A percentile compares a stretch with the other conserved stretches of the same genome.
Evolutionary conservation across 2,113 vertebrate genomes (phyloP).

Genomic region (Salvator merianae): DNA sequence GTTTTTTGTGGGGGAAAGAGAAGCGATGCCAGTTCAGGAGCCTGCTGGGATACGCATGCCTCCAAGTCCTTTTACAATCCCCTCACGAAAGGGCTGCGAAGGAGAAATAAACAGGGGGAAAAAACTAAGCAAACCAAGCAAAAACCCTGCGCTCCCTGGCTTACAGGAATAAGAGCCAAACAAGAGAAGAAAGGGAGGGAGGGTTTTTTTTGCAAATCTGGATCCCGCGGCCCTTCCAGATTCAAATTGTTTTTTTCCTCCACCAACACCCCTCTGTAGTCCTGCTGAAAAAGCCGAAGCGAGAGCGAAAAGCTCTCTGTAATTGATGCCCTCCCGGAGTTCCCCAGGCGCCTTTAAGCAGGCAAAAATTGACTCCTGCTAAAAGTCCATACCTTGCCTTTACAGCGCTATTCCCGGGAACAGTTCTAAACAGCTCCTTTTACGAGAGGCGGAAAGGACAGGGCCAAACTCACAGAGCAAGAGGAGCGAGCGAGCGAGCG

Average conservation of each 20-base stretch:
- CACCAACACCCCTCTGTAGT: not conserved
- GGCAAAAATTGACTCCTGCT: not conserved
- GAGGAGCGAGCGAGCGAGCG: too few relatives aligned
- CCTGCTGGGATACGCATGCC: too few relatives aligned
- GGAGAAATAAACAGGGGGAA: too few relatives aligned
- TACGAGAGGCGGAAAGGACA: not conserved
- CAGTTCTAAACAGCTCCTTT: not conserved
- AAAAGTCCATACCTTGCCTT: slow-evolving; percentile 3
- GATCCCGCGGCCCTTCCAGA: not conserved
- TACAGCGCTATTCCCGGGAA: not conserved
- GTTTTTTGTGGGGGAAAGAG: too few relatives aligned
- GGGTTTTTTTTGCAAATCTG: not conserved
- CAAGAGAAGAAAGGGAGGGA: too few relatives aligned
- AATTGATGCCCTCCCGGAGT: not conserved
- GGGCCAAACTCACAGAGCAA: not conserved
- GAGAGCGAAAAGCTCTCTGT: not conserved
- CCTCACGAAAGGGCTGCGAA: too few relatives aligned
- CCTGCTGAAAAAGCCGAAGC: not conserved
- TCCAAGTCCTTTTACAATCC: too few relatives aligned
- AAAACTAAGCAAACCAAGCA: too few relatives aligned
- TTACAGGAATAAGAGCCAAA: too few relatives aligned
- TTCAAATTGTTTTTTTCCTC: not conserved
- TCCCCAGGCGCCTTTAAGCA: not conserved
- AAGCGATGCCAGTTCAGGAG: too few relatives aligned
- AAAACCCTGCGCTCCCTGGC: too few relatives aligned